Evolutionary conservation across 2,888 invertebrate genomes (phyloP).

Genomic region (Ernsta delagoae): DNA sequence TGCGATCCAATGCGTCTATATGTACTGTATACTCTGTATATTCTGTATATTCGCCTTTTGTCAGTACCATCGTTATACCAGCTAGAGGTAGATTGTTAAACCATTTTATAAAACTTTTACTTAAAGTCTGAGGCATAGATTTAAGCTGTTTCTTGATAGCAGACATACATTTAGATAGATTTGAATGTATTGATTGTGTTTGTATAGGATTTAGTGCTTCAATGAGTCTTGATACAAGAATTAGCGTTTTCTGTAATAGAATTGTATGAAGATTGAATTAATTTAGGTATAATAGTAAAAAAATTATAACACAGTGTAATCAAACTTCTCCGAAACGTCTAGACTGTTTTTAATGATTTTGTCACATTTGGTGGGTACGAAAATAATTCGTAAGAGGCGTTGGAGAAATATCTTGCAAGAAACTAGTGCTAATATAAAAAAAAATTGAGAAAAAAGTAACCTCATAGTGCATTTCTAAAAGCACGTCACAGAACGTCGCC

Average conservation of each 20-base stretch:
- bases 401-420: no score
- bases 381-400: no score
- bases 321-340: no score
- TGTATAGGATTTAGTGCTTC: conserved; percentile 44
- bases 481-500: conserved; percentile 47
- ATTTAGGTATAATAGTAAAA: no score
- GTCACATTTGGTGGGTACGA: no score
- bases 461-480: conserved; percentile 50
- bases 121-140: not conserved
- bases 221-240: conserved; percentile 47
- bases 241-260: conserved; percentile 53
- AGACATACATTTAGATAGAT: conserved; percentile 43
- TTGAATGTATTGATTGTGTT: conserved; percentile 31
- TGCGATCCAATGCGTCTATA: not conserved
- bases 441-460: conserved; percentile 43
- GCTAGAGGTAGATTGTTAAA: not conserved
- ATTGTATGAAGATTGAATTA: no score
- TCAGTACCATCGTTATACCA: not conserved
- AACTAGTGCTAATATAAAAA: not conserved
- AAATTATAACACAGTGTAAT: no score
- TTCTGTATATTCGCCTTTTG: not conserved
- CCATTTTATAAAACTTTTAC: not conserved
- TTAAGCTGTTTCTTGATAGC: not conserved
- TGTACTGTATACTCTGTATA: not conserved
- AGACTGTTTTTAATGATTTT: no score